These are phyloP conservation scores for Echinometra lucunter DNA, from an alignment of 53 echinoderm and acorn worm species.

Conservation along the genomic window DNA sequence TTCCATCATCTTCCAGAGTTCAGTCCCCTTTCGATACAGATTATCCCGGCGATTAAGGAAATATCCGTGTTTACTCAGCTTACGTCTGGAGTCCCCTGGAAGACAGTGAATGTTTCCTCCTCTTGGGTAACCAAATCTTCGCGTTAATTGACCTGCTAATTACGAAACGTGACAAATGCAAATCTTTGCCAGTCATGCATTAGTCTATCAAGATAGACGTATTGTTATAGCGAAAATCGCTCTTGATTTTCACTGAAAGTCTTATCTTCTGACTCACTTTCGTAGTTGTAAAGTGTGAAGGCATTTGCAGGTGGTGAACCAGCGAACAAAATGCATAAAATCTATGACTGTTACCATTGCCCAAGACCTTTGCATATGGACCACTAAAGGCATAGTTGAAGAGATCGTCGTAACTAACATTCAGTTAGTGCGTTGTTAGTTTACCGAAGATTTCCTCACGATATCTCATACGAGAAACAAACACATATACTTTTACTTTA, in stretches of 20 bases:
- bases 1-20: constrained; percentile 45
- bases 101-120: constrained; percentile 50
- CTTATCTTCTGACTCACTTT: no score
- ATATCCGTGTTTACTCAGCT: constrained; percentile 58
- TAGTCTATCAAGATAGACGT: constrained; percentile 18
- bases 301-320: no score
- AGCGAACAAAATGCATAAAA: no score
- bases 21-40: constrained; percentile 61
- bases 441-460: no score
- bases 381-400: no score
- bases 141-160: constrained; percentile 61
- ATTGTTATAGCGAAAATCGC: neutral
- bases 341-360: no score
- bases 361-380: no score
- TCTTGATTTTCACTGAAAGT: neutral
- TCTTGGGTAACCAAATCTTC: constrained; percentile 13
- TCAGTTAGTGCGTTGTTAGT: no score
- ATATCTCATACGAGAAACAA: no score
- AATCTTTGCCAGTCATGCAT: neutral
- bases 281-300: no score
- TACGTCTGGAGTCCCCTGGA: constrained; percentile 52
- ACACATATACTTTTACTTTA: no score
- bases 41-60: constrained; percentile 57
- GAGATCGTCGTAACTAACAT: no score
- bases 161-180: constrained; percentile 55